Percentiles rank a stretch among this genome's conserved stretches.
phyloP scores from a whole-genome alignment of 2,888 invertebrate genomes.

The Troglohyphantes excavatus region DNA sequence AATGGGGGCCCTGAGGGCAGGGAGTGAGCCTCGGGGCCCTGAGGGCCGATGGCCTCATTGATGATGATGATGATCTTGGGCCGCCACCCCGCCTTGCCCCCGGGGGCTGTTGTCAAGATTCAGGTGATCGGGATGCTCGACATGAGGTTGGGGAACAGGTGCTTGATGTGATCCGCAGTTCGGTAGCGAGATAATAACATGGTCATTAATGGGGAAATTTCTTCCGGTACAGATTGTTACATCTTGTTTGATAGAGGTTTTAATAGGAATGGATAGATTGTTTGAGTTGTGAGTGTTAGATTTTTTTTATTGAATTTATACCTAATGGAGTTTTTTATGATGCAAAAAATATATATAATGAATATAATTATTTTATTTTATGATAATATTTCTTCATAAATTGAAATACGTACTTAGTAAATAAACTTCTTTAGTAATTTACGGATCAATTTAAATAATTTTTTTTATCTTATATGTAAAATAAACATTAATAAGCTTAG shows the following conservation, averaged over 20 bases:
- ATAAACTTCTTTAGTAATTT: too few relatives aligned
- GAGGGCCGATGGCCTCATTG: conserved; percentile 74
- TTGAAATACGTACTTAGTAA: too few relatives aligned
- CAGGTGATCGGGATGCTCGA: conserved; percentile 51
- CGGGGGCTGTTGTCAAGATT: conserved; percentile 26
- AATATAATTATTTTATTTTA: too few relatives aligned
- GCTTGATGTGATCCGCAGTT: neutral
- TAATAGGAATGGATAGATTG: neutral
- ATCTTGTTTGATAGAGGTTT: neutral
- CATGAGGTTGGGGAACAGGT: conserved; percentile 20
- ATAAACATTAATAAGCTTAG: too few relatives aligned
- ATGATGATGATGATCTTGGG: conserved; percentile 69
- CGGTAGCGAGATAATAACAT: conserved; percentile 9
- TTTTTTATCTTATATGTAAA: too few relatives aligned
- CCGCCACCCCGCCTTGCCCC: conserved; percentile 60
- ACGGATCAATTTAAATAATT: too few relatives aligned
- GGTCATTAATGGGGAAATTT: conserved; percentile 21
- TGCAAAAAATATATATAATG: too few relatives aligned
- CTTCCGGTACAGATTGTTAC: neutral
- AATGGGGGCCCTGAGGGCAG: conserved; percentile 40
- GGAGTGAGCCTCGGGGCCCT: conserved; percentile 55
- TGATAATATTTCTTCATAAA: too few relatives aligned
- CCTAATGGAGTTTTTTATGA: too few relatives aligned
- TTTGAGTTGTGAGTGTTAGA: neutral
- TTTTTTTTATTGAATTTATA: neutral